phyloP scores from a whole-genome alignment of 2,797 vertebrate genomes.

The Ibycter americanus region DNA sequence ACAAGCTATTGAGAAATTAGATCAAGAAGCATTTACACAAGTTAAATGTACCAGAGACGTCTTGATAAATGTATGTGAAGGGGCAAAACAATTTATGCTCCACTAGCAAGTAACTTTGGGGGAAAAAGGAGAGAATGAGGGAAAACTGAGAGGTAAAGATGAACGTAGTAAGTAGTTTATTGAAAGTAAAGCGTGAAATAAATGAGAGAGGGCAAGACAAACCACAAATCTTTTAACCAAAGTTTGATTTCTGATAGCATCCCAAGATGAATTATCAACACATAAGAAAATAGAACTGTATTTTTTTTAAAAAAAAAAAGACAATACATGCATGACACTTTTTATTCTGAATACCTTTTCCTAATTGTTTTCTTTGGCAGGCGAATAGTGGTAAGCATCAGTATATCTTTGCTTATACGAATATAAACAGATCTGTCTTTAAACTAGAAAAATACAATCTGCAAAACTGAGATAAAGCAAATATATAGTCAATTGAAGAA shows the following conservation, averaged over 20 bases:
- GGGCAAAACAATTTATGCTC: not conserved
- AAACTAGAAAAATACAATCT: not conserved
- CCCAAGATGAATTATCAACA: not conserved
- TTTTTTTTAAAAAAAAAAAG: not conserved
- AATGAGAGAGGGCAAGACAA: not conserved
- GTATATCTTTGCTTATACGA: not conserved
- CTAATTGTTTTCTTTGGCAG: not conserved
- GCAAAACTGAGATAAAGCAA: not conserved
- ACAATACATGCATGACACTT: not conserved
- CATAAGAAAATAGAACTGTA: not conserved
- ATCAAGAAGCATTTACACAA: not conserved
- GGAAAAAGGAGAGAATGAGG: not conserved
- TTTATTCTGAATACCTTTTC: not conserved
- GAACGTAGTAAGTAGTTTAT: not conserved
- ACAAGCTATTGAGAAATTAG: not conserved
- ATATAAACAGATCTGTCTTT: not conserved
- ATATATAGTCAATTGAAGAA: not conserved
- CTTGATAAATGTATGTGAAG: not conserved
- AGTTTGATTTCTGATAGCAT: not conserved
- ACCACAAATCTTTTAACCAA: not conserved
- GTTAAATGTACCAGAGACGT: not conserved
- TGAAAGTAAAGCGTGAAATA: not conserved
- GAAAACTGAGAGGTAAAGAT: not conserved
- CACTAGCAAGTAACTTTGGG: not conserved
- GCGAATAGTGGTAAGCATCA: not conserved